Evolutionary conservation across 2,113 vertebrate species (phyloP).

Genomic region (Channa argus): DNA sequence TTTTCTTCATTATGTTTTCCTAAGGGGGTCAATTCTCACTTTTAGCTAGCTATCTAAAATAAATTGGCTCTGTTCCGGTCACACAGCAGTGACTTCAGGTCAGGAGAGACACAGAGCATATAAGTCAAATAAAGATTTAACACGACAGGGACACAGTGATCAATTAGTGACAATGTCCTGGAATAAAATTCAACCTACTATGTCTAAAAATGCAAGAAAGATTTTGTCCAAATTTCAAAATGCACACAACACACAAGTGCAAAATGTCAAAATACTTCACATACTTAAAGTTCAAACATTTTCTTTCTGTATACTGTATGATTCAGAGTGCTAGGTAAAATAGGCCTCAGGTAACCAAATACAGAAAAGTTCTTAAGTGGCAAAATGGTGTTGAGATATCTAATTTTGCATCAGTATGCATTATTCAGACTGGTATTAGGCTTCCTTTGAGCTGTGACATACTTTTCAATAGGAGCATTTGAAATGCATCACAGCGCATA

Average conservation of each 20-base stretch:
- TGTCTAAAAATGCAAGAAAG: not conserved
- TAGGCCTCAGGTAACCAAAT: slow-evolving; percentile 63
- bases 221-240: not conserved
- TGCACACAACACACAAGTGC: not conserved
- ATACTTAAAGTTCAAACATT: slow-evolving; percentile 31
- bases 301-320: slow-evolving; percentile 46
- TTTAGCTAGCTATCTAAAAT: slow-evolving; percentile 1
- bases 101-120: not conserved
- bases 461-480: slow-evolving; percentile 58
- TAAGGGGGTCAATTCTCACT: slow-evolving; percentile 8
- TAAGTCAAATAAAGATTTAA: not conserved
- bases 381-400: slow-evolving; percentile 73
- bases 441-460: slow-evolving; percentile 60
- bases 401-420: slow-evolving; percentile 71
- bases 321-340: slow-evolving; percentile 54
- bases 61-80: not conserved
- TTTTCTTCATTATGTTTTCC: slow-evolving; percentile 46
- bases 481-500: slow-evolving; percentile 58
- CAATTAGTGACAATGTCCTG: not conserved
- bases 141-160: not conserved
- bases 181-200: slow-evolving; percentile 6
- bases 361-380: slow-evolving; percentile 56
- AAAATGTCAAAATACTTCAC: slow-evolving; percentile 11
- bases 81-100: not conserved
- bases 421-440: slow-evolving; percentile 72